Evolutionary conservation across 2,113 vertebrate genomes (phyloP).

Genomic region (Stegostoma tigrinum): DNA sequence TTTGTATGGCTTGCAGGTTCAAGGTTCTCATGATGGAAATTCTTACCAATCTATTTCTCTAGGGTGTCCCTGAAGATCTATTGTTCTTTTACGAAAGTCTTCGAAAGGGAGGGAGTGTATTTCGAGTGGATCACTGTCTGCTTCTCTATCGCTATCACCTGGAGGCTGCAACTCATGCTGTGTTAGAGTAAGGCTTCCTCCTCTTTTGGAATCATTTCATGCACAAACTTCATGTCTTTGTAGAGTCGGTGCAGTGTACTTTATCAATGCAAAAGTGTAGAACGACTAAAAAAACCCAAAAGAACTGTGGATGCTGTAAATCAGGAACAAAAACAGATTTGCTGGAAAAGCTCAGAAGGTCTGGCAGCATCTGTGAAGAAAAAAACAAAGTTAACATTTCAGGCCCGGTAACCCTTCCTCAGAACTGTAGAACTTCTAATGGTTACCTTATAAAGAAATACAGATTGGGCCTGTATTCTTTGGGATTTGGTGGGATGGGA

Average conservation of each 20-base stretch:
- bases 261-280: neutral
- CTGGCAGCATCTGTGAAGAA: no score
- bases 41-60: slow-evolving; percentile 38
- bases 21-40: neutral
- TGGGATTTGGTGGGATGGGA: no score
- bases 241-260: neutral
- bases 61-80: slow-evolving; percentile 90
- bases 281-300: neutral
- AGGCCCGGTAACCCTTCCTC: no score
- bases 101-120: slow-evolving; percentile 61
- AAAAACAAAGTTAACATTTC: no score
- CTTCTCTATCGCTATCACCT: slow-evolving; percentile 84
- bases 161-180: slow-evolving; percentile 66
- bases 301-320: neutral
- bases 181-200: slow-evolving; percentile 70
- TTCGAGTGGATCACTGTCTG: slow-evolving; percentile 68
- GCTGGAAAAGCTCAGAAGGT: no score
- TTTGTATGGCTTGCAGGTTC: no score
- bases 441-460: no score
- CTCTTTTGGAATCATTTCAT: neutral
- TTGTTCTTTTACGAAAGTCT: slow-evolving; percentile 87
- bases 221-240: no score
- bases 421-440: no score
- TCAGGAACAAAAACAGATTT: no score
- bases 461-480: no score